A percentile compares a stretch with the other conserved stretches of the same genome.
Conservation (phyloP, 2,797 vertebrate genomes). For the Mus spretus region DNA sequence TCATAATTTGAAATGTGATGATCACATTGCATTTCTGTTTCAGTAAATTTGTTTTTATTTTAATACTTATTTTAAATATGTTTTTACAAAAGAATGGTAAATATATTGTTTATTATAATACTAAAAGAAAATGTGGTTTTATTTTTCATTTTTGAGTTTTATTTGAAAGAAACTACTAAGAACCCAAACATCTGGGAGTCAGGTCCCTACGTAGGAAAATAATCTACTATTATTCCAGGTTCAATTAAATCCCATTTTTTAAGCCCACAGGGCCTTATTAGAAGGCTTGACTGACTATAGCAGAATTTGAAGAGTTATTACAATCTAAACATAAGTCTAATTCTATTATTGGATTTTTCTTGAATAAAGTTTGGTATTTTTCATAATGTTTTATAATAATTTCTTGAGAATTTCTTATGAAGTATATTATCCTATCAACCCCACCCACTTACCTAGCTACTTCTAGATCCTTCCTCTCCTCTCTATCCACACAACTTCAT, state of each 20-base stretch:
- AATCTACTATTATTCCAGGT: background rate
- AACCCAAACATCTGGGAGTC: background rate
- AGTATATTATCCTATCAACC: background rate
- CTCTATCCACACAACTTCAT: background rate
- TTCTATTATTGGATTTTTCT: conserved; percentile 10
- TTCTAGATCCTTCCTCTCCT: background rate
- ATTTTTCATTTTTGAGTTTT: background rate
- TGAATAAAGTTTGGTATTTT: background rate
- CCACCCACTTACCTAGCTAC: too few species aligned
- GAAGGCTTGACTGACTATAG: background rate
- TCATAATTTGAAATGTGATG: conserved; percentile 50
- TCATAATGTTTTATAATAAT: background rate
- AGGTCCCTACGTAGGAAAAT: background rate
- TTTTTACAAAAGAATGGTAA: background rate
- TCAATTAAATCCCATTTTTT: background rate
- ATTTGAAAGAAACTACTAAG: background rate
- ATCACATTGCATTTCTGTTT: conserved; percentile 8
- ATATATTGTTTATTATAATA: background rate
- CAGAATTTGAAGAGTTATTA: background rate
- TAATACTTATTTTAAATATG: conserved; percentile 18
- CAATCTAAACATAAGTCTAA: background rate
- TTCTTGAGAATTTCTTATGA: background rate
- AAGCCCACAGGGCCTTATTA: background rate
- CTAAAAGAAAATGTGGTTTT: background rate
- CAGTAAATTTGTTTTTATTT: conserved; percentile 18